A percentile compares a stretch with the other conserved stretches of the same genome.
These are phyloP conservation scores for Ancistrus triradiatus DNA, from an alignment of 2,113 vertebrate genomes.

Conservation along the genomic window DNA sequence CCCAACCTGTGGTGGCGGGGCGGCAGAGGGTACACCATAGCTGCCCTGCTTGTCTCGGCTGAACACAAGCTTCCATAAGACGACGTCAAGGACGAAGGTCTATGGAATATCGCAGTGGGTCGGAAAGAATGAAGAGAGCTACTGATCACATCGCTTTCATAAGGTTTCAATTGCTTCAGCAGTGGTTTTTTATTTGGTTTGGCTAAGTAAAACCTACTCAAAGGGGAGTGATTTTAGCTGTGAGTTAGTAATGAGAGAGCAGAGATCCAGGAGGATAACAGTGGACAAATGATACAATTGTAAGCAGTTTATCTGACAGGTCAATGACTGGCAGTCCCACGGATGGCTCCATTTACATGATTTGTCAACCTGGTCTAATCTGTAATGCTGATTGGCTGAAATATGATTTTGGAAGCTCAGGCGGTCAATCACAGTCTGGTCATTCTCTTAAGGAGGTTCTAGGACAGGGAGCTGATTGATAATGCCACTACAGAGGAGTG, in stretches of 20 bases:
- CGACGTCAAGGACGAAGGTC: slow-evolving; percentile 95
- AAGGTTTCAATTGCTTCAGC: slow-evolving; percentile 40
- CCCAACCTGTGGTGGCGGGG: slow-evolving; percentile 93
- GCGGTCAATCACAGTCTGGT: slow-evolving; percentile 35
- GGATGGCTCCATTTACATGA: slow-evolving; percentile 3
- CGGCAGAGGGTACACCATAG: slow-evolving; percentile 75
- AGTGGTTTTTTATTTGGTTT: slow-evolving; percentile 44
- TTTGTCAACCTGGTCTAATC: slow-evolving; percentile 2
- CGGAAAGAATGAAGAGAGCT: slow-evolving; percentile 80
- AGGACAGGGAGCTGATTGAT: slow-evolving; percentile 15
- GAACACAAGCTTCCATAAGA: slow-evolving; percentile 99
- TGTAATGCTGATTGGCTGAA: slow-evolving; percentile 15
- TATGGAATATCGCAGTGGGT: slow-evolving; percentile 82
- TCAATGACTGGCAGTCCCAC: neutral
- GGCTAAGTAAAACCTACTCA: slow-evolving; percentile 10
- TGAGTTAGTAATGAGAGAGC: slow-evolving; percentile 38
- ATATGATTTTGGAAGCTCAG: slow-evolving; percentile 16
- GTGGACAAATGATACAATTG: neutral
- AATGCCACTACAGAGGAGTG: slow-evolving; percentile 25
- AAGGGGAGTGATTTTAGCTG: slow-evolving; percentile 34
- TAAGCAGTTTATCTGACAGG: neutral
- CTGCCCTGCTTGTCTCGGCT: slow-evolving; percentile 93
- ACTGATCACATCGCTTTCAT: slow-evolving; percentile 56
- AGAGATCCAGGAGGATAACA: slow-evolving; percentile 1
- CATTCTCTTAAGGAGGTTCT: slow-evolving; percentile 34